Conservation (phyloP, 2,113 vertebrate genomes). For the Fregetta grallaria region DNA sequence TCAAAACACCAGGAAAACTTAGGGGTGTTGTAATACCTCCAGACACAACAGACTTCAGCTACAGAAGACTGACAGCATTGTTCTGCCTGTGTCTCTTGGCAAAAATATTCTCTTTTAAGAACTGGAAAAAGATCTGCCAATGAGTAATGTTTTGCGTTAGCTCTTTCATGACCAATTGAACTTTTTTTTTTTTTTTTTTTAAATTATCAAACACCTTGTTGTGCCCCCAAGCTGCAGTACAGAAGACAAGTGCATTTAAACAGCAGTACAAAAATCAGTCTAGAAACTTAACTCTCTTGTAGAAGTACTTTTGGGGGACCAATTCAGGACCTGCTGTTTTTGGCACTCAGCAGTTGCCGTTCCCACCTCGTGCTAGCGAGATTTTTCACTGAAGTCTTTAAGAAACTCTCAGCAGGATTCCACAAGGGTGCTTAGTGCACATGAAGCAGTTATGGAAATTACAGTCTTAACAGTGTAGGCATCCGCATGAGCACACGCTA, state of each 20-base stretch:
- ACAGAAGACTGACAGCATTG: background rate
- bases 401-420: conserved; percentile 89
- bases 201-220: background rate
- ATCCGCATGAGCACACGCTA: conserved; percentile 76
- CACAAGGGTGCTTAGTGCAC: conserved; percentile 87
- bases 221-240: background rate
- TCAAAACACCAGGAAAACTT: background rate
- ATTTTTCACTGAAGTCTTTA: conserved; percentile 55
- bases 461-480: conserved; percentile 81
- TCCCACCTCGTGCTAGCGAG: background rate
- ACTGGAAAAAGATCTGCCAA: background rate
- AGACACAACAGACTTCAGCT: background rate
- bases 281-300: background rate
- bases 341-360: background rate
- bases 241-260: background rate
- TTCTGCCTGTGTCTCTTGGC: background rate
- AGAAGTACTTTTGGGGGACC: background rate
- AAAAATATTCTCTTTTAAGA: background rate
- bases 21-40: background rate
- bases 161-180: conserved; percentile 31
- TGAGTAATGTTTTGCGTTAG: background rate
- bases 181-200: background rate
- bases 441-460: conserved; percentile 87
- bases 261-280: background rate
- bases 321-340: background rate